Evolutionary conservation across 1,140 invertebrate species (phyloP).

Genomic region (Formica exsecta): DNA sequence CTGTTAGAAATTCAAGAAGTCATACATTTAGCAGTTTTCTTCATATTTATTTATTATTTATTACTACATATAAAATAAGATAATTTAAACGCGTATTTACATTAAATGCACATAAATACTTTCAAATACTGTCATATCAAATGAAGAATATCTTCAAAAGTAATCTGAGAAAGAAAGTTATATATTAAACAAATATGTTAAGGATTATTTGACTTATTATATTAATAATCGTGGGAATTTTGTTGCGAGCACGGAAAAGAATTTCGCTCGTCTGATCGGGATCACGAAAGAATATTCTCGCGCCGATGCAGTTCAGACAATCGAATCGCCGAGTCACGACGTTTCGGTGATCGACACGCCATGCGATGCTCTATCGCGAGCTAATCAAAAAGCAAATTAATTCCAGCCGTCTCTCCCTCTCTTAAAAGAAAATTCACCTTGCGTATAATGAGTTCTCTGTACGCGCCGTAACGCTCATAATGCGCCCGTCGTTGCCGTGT

Average conservation of each 20-base stretch:
- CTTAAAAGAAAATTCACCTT: conserved; percentile 46
- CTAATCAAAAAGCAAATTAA: conserved; percentile 59
- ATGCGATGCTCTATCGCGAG: conserved; percentile 38
- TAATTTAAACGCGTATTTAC: neutral
- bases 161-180: neutral
- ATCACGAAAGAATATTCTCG: conserved; percentile 28
- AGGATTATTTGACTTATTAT: neutral
- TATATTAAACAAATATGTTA: neutral
- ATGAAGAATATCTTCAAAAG: neutral
- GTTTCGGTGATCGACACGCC: conserved; percentile 51
- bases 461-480: conserved; percentile 31
- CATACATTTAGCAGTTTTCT: neutral
- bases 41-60: neutral
- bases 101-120: neutral
- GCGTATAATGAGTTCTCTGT: conserved; percentile 53
- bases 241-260: neutral
- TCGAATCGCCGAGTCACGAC: conserved; percentile 50
- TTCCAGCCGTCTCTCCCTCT: conserved; percentile 35
- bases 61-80: too few species aligned
- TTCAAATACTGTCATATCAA: neutral
- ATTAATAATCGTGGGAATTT: conserved; percentile 22
- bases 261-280: conserved; percentile 40
- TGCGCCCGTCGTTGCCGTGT: conserved; percentile 28
- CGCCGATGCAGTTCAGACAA: conserved; percentile 35
- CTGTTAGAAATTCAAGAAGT: conserved; percentile 22